These are phyloP conservation scores for Amblyjoppa fuscipennis DNA, from an alignment of 2,888 invertebrate species.

Conservation along the genomic window DNA sequence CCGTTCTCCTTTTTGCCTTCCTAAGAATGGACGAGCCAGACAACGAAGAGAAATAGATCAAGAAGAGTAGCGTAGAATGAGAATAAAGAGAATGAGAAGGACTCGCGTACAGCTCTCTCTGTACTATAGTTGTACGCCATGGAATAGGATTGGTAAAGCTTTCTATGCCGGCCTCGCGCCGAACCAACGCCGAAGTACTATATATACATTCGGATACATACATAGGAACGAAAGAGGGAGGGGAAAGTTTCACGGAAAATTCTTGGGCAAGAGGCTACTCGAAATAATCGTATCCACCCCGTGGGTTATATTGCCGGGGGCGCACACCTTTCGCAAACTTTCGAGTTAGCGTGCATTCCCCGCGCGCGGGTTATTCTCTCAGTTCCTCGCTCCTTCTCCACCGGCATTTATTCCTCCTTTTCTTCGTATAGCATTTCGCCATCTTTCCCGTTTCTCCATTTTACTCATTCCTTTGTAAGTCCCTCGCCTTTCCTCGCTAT, in stretches of 20 bases:
- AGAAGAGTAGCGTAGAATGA: conserved; percentile 23
- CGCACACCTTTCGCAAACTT: conserved; percentile 49
- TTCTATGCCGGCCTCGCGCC: conserved; percentile 22
- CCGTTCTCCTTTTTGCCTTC: conserved; percentile 33
- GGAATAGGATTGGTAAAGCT: conserved; percentile 17
- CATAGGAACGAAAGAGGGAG: not conserved
- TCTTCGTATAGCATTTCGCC: conserved; percentile 66
- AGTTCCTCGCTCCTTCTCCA: conserved; percentile 16
- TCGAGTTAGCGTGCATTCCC: conserved; percentile 46
- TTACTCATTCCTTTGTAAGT: conserved; percentile 24
- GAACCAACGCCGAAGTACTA: conserved; percentile 37
- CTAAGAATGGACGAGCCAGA: conserved; percentile 33
- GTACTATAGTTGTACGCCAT: conserved; percentile 12
- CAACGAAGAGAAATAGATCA: conserved; percentile 48
- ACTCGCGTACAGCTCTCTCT: conserved; percentile 32
- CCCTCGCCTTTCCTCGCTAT: conserved; percentile 1
- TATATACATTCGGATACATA: conserved; percentile 29
- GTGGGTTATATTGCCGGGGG: conserved; percentile 51
- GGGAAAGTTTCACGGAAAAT: conserved; percentile 49
- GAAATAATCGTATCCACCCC: conserved; percentile 58
- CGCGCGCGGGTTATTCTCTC: conserved; percentile 43
- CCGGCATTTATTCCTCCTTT: conserved; percentile 54
- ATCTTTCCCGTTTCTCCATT: conserved; percentile 3
- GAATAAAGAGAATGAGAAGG: conserved; percentile 51
- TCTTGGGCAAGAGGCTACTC: conserved; percentile 44